Conservation (phyloP, 2,888 invertebrate species). For the Oasisia sp. region DNA sequence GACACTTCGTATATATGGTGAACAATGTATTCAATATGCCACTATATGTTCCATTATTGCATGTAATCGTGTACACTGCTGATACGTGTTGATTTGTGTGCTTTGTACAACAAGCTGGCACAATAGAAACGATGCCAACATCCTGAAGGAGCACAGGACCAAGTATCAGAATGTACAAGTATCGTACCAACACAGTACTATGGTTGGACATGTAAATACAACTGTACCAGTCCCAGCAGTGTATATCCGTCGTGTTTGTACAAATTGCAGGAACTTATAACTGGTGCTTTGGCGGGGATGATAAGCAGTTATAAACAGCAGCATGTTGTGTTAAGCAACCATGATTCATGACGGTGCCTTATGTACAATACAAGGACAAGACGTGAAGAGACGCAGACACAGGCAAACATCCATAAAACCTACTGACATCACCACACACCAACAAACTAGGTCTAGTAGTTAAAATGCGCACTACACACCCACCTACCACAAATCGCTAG, state of each 20-base stretch:
- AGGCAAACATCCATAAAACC: not conserved
- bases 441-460: slow-evolving; percentile 13
- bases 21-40: not conserved
- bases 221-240: not conserved
- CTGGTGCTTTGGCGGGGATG: not conserved
- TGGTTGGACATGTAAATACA: not conserved
- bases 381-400: not conserved
- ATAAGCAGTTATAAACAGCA: too few relatives aligned
- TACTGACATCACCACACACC: slow-evolving; percentile 8
- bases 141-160: not conserved
- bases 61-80: not conserved
- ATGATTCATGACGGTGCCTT: not conserved
- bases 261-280: not conserved
- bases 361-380: not conserved
- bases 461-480: not conserved
- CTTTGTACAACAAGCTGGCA: not conserved
- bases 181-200: not conserved
- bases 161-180: slow-evolving; percentile 3
- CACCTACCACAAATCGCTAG: slow-evolving; percentile 17
- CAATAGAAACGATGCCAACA: not conserved
- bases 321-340: too few relatives aligned
- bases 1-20: not conserved
- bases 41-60: not conserved
- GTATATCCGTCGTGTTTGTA: not conserved
- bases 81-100: not conserved